phyloP scores from a whole-genome alignment of 1,140 invertebrate species.

The Lepidotrigona ventralis region DNA sequence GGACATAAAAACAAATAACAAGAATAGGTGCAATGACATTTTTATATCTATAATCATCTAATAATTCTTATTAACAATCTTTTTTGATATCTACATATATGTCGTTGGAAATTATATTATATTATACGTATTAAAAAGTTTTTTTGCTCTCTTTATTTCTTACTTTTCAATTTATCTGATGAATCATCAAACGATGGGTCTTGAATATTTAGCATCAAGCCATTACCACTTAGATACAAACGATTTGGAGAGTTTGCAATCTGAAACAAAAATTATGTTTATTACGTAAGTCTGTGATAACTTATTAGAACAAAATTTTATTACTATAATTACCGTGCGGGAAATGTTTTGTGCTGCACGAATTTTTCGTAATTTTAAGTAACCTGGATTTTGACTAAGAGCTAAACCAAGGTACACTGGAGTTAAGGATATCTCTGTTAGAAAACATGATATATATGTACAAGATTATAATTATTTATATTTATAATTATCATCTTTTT shows the following conservation, averaged over 20 bases:
- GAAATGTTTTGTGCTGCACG: slow-evolving; percentile 98
- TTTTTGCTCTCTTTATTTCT: slow-evolving; percentile 81
- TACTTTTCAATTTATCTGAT: slow-evolving; percentile 91
- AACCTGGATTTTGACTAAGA: slow-evolving; percentile 96
- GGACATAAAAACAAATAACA: slow-evolving; percentile 16
- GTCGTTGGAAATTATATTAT: slow-evolving; percentile 27
- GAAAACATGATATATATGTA: not conserved
- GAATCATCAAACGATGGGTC: slow-evolving; percentile 95
- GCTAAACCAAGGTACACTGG: slow-evolving; percentile 94
- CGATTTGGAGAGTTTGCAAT: slow-evolving; percentile 96
- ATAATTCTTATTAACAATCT: slow-evolving; percentile 56
- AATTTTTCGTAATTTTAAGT: slow-evolving; percentile 98
- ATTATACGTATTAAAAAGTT: slow-evolving; percentile 2
- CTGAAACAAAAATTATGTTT: slow-evolving; percentile 79
- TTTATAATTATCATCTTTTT: not conserved
- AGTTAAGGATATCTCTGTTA: slow-evolving; percentile 83
- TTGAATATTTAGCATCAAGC: slow-evolving; percentile 98
- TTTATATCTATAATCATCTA: slow-evolving; percentile 30
- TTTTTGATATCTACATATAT: slow-evolving; percentile 38
- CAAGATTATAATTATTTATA: not conserved
- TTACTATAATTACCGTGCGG: slow-evolving; percentile 88
- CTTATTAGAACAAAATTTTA: not conserved
- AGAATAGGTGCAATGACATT: slow-evolving; percentile 19
- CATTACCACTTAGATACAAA: slow-evolving; percentile 95
- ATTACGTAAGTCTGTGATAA: not conserved